phyloP scores from a whole-genome alignment of 1,140 invertebrate genomes.

The Drosophila orosa region DNA sequence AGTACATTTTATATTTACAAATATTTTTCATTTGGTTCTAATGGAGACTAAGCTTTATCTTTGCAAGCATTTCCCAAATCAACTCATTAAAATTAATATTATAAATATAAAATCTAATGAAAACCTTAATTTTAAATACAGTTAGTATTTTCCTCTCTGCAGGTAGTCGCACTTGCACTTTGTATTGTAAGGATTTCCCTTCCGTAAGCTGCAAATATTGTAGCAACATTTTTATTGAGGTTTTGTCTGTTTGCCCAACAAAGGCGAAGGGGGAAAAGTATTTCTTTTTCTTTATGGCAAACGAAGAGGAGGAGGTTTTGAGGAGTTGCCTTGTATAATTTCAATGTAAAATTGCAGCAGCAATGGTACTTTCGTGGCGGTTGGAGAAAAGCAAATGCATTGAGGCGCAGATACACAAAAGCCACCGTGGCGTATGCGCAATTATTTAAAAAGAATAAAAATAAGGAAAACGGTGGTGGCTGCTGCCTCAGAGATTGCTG shows the following conservation, averaged over 20 bases:
- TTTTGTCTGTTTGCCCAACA: conserved; percentile 80
- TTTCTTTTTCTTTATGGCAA: conserved; percentile 37
- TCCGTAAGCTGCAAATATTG: conserved; percentile 78
- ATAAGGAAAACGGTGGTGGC: conserved; percentile 9
- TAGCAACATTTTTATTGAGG: conserved; percentile 81
- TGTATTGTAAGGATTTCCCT: conserved; percentile 70
- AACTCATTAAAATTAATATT: background rate
- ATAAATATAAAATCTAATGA: background rate
- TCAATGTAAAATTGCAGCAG: conserved; percentile 74
- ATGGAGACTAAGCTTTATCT: too few species aligned
- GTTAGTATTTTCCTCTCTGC: background rate
- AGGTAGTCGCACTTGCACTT: conserved; percentile 50
- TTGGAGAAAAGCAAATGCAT: conserved; percentile 59
- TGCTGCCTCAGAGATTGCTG: conserved; percentile 33
- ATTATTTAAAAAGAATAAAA: conserved; percentile 65
- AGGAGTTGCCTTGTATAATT: conserved; percentile 67
- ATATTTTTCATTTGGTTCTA: background rate
- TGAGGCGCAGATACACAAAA: conserved; percentile 68
- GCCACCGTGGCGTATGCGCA: conserved; percentile 78
- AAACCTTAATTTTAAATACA: background rate
- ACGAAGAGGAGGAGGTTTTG: background rate
- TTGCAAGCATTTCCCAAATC: fast-evolving
- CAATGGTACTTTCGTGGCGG: conserved; percentile 64
- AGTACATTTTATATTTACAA: background rate
- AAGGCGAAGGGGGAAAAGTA: conserved; percentile 52